These are phyloP conservation scores for Cryptoprocta ferox DNA, from an alignment of 2,797 vertebrate genomes.

Conservation along the genomic window DNA sequence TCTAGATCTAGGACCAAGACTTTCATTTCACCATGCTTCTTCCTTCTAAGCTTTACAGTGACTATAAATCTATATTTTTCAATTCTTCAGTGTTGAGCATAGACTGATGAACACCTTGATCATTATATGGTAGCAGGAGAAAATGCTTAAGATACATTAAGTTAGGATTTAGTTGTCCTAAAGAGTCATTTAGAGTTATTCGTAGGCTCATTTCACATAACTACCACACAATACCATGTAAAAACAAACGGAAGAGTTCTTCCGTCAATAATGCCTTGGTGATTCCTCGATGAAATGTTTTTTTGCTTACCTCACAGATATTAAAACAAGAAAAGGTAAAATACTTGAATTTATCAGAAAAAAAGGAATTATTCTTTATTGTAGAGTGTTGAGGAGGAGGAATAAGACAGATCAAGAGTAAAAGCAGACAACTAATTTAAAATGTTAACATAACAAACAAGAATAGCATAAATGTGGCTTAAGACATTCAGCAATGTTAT, in stretches of 20 bases:
- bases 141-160: slow-evolving; percentile 28
- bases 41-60: slow-evolving; percentile 9
- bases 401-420: neutral
- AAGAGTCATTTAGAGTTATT: neutral
- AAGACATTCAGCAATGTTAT: slow-evolving; percentile 5
- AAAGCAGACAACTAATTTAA: slow-evolving; percentile 50
- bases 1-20: neutral
- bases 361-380: slow-evolving; percentile 13
- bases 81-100: slow-evolving; percentile 8
- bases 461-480: neutral
- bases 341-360: slow-evolving; percentile 50
- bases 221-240: neutral
- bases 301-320: slow-evolving; percentile 36
- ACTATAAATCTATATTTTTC: slow-evolving; percentile 8
- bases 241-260: neutral
- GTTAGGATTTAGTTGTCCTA: neutral
- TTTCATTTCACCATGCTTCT: neutral
- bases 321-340: slow-evolving; percentile 23
- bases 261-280: neutral
- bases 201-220: slow-evolving; percentile 4
- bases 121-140: neutral
- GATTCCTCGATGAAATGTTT: neutral
- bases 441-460: slow-evolving; percentile 13
- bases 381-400: neutral
- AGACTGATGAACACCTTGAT: neutral